phyloP scores from a whole-genome alignment of 2,113 vertebrate species.

The Thamnaconus septentrionalis region DNA sequence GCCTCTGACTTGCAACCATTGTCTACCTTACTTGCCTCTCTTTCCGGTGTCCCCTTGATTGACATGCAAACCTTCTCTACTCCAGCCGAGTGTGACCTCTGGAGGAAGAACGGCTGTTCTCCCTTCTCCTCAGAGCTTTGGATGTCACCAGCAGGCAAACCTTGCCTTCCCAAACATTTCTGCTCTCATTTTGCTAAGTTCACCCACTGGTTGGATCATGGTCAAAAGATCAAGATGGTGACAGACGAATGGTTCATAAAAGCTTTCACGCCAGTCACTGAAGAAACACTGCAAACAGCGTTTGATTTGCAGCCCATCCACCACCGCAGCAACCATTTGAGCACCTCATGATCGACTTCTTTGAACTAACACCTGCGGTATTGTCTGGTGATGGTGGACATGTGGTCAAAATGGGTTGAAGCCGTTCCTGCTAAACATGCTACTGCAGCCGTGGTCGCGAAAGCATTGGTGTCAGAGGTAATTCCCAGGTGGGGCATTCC shows the following conservation, averaged over 20 bases:
- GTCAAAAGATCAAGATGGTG: neutral
- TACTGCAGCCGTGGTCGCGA: neutral
- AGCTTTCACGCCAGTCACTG: neutral
- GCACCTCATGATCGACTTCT: slow-evolving; percentile 20
- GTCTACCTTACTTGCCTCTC: too few species aligned
- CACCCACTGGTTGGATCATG: neutral
- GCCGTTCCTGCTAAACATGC: too few species aligned
- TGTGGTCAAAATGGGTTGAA: slow-evolving; percentile 7
- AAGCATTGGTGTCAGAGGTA: neutral
- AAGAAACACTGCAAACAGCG: neutral
- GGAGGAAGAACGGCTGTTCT: too few species aligned
- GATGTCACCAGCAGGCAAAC: neutral
- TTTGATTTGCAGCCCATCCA: neutral
- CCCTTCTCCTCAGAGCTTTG: too few species aligned
- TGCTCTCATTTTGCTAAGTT: neutral
- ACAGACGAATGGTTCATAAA: neutral
- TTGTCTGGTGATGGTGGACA: neutral
- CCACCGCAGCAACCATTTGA: neutral
- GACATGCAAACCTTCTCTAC: neutral
- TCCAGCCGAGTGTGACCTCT: neutral
- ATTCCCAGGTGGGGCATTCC: slow-evolving; percentile 9
- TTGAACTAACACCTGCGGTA: neutral
- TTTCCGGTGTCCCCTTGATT: neutral
- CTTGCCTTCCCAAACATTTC: neutral
- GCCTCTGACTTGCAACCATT: too few species aligned